A percentile compares a stretch with the other conserved stretches of the same genome.
Evolutionary conservation across 2,888 invertebrate species (phyloP).

Genomic region (Eupithecia dodoneata): DNA sequence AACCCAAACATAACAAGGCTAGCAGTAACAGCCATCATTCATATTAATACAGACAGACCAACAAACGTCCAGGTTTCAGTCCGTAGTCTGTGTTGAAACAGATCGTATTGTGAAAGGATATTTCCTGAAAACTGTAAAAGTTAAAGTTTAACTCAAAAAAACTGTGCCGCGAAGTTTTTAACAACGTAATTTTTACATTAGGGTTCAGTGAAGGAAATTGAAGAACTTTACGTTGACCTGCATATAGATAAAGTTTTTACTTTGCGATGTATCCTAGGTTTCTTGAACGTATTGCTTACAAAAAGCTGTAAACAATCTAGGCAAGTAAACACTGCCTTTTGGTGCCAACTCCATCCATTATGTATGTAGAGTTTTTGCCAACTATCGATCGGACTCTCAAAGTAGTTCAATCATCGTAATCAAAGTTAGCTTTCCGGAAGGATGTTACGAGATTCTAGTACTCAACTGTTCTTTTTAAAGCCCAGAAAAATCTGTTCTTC

Average conservation of each 20-base stretch:
- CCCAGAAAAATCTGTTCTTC: no score
- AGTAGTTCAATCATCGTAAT: not conserved
- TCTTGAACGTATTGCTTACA: not conserved
- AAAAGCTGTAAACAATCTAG: not conserved
- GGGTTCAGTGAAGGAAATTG: not conserved
- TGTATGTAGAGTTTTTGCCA: not conserved
- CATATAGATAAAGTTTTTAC: not conserved
- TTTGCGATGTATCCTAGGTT: not conserved
- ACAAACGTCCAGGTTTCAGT: conserved; percentile 45
- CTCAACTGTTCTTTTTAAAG: not conserved
- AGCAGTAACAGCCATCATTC: conserved; percentile 42
- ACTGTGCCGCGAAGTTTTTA: not conserved
- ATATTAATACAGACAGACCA: conserved; percentile 49
- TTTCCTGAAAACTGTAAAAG: not conserved
- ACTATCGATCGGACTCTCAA: not conserved
- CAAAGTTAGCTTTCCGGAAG: not conserved
- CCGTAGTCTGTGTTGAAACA: conserved; percentile 36
- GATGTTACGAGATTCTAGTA: not conserved
- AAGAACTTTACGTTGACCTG: not conserved
- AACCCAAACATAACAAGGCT: conserved; percentile 48
- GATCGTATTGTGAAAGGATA: conserved; percentile 31
- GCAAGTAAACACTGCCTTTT: not conserved
- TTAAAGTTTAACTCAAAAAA: not conserved
- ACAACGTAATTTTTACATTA: not conserved
- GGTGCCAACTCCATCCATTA: not conserved